Percentiles rank a stretch among this genome's conserved stretches.
phyloP scores from a whole-genome alignment of 2,113 vertebrate species.

The Protomyctophum bolini region DNA sequence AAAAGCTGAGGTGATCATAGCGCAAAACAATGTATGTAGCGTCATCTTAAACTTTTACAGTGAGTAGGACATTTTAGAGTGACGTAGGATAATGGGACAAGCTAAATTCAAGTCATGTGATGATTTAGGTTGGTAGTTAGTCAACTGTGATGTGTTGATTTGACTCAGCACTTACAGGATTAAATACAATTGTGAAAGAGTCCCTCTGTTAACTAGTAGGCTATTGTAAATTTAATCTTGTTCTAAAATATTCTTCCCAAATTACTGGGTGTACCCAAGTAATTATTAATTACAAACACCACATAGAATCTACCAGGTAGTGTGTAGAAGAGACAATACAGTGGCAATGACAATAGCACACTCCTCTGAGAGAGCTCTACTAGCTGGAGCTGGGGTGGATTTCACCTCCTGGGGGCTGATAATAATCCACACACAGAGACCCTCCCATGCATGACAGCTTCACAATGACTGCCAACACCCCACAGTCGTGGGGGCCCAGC shows the following conservation, averaged over 20 bases:
- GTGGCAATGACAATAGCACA: slow-evolving; percentile 36
- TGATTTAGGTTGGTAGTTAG: background rate
- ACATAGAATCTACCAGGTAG: slow-evolving; percentile 30
- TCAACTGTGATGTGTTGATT: background rate
- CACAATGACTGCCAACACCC: too few species aligned
- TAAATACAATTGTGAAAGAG: too few species aligned
- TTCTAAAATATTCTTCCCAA: background rate
- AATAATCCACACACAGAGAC: slow-evolving; percentile 23
- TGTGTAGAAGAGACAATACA: background rate
- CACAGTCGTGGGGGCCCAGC: too few species aligned
- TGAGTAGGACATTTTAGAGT: slow-evolving; percentile 15
- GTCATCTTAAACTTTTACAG: slow-evolving; percentile 43
- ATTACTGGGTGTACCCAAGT: background rate
- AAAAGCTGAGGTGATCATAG: background rate
- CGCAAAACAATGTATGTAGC: slow-evolving; percentile 26
- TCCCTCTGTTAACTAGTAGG: too few species aligned
- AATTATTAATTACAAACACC: slow-evolving; percentile 15
- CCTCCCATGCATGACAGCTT: background rate
- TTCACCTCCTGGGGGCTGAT: slow-evolving; percentile 37
- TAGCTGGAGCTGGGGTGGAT: slow-evolving; percentile 30
- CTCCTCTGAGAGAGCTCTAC: slow-evolving; percentile 21
- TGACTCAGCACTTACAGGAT: background rate
- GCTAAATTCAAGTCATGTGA: background rate
- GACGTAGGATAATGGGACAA: slow-evolving; percentile 23
- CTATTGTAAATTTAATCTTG: background rate